Conservation (phyloP, 2,888 invertebrate genomes). For the Hirtodrosophila histrioides region DNA sequence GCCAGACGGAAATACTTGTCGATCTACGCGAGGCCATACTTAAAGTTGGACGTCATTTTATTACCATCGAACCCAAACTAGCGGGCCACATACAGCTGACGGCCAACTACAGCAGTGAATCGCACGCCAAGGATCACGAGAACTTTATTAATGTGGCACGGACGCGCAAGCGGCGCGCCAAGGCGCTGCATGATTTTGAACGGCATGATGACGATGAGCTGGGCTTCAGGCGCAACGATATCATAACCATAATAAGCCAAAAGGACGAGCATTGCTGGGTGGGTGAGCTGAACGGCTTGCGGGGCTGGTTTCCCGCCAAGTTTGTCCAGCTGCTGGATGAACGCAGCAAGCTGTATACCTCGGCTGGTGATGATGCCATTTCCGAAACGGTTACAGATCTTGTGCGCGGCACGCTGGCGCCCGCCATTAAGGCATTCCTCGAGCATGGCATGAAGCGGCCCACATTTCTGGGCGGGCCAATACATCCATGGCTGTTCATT, state of each 20-base stretch:
- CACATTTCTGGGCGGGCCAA: slow-evolving; percentile 94
- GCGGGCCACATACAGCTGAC: slow-evolving; percentile 91
- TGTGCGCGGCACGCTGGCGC: slow-evolving; percentile 96
- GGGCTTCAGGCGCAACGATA: slow-evolving; percentile 99
- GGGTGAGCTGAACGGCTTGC: slow-evolving; percentile 96
- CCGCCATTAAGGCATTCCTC: slow-evolving; percentile 96
- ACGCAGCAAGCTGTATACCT: slow-evolving; percentile 94
- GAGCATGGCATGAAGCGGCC: slow-evolving; percentile 97
- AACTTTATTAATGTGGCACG: slow-evolving; percentile 96
- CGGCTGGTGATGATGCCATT: slow-evolving; percentile 98
- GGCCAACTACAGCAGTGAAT: slow-evolving; percentile 98
- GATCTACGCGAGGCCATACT: slow-evolving; percentile 98
- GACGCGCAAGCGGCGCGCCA: slow-evolving; percentile 94
- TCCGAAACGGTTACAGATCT: slow-evolving; percentile 98
- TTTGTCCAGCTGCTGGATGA: slow-evolving; percentile 98
- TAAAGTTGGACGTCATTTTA: slow-evolving; percentile 96
- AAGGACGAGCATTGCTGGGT: slow-evolving; percentile 99
- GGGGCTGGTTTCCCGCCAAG: slow-evolving; percentile 98
- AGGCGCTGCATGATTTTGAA: slow-evolving; percentile 98
- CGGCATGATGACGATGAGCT: slow-evolving; percentile 98
- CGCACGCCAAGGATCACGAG: slow-evolving; percentile 96
- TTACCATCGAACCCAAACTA: slow-evolving; percentile 95
- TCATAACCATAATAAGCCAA: slow-evolving; percentile 98
- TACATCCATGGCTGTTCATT: slow-evolving; percentile 99
- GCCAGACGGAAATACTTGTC: slow-evolving; percentile 99